These are phyloP conservation scores for Tiliacea citrago DNA, from an alignment of 2,888 invertebrate genomes.

Conservation along the genomic window DNA sequence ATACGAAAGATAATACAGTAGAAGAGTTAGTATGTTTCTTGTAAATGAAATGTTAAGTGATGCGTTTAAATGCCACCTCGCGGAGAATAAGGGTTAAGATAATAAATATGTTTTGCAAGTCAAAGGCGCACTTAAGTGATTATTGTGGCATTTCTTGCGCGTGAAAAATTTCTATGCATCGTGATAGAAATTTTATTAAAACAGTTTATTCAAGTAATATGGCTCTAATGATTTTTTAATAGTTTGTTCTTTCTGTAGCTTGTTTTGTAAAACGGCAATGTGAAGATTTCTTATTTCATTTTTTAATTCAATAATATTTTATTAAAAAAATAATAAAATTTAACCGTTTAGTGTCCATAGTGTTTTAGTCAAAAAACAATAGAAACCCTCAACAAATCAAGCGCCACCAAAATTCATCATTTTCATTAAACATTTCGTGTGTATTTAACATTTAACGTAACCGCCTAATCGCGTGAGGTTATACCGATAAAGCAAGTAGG, in stretches of 20 bases:
- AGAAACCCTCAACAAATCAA: conserved; percentile 53
- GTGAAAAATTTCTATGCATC: conserved; percentile 27
- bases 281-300: background rate
- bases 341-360: too few species aligned
- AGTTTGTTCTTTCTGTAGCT: background rate
- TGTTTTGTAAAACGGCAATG: background rate
- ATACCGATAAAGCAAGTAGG: conserved; percentile 78
- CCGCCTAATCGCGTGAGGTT: conserved; percentile 79
- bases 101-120: conserved; percentile 54
- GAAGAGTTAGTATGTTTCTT: conserved; percentile 9
- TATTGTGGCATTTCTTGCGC: conserved; percentile 34
- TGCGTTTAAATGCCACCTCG: conserved; percentile 55
- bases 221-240: background rate
- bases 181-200: conserved; percentile 14
- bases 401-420: conserved; percentile 55
- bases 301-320: background rate
- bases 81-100: conserved; percentile 41
- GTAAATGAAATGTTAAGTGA: conserved; percentile 62
- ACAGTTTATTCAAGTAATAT: background rate
- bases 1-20: conserved; percentile 32
- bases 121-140: conserved; percentile 27
- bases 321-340: too few species aligned
- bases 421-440: conserved; percentile 63
- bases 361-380: conserved; percentile 38
- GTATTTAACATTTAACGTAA: conserved; percentile 63